Conservation (phyloP, 2,797 vertebrate species). For the Enteromius treurensis region DNA sequence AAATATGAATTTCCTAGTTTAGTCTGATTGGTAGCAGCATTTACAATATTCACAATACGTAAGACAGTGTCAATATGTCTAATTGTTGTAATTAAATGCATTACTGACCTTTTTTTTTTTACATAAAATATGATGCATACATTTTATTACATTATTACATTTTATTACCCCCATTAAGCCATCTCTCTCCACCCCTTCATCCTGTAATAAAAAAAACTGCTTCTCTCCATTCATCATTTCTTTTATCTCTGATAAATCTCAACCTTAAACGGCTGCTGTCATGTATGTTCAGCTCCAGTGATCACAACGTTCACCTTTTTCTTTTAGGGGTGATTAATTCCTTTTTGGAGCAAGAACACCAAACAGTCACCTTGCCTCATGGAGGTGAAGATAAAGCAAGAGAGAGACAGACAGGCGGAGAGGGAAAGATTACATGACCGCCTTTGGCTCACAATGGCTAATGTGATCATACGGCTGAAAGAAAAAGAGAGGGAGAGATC, state of each 20-base stretch:
- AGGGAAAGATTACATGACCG: conserved; percentile 2
- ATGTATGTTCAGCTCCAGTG: background rate
- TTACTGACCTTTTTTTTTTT: background rate
- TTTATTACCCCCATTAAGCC: background rate
- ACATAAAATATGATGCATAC: no score
- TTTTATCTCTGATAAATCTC: background rate
- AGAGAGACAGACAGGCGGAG: background rate
- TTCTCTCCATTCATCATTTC: background rate
- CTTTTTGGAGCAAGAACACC: background rate
- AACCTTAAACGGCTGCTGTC: background rate
- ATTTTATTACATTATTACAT: no score
- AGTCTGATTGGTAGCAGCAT: background rate
- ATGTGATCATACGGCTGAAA: conserved; percentile 8
- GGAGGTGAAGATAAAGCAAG: background rate
- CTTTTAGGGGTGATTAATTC: conserved; percentile 9
- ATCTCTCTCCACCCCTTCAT: background rate
- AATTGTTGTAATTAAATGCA: background rate
- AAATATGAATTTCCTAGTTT: background rate
- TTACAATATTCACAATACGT: background rate
- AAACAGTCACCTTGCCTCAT: background rate
- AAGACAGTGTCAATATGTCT: background rate
- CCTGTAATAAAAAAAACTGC: background rate
- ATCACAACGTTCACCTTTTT: conserved; percentile 12
- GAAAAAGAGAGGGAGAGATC: conserved; percentile 1
- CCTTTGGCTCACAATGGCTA: conserved; percentile 2